Evolutionary conservation across 2,888 invertebrate genomes (phyloP).

Genomic region (Schrankia costaestrigalis): DNA sequence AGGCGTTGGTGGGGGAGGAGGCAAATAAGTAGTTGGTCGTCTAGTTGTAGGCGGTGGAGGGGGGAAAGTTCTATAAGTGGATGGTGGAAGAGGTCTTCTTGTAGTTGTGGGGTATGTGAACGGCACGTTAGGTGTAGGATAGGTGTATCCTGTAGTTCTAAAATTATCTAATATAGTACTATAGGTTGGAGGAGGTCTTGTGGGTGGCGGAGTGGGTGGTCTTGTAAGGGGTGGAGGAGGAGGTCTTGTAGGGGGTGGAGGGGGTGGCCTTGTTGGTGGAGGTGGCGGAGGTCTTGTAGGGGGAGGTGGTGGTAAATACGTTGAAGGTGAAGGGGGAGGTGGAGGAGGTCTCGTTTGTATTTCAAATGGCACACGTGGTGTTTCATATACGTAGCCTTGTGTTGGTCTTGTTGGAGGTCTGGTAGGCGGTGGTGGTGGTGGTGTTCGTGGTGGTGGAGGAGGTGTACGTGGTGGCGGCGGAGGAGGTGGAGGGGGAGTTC

Average conservation of each 20-base stretch:
- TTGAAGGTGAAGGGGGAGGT: slow-evolving; percentile 21
- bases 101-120: slow-evolving; percentile 29
- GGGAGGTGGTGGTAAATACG: slow-evolving; percentile 16
- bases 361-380: slow-evolving; percentile 13
- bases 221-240: slow-evolving; percentile 25
- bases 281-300: slow-evolving; percentile 7
- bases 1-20: slow-evolving; percentile 19
- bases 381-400: slow-evolving; percentile 16
- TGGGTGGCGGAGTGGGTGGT: slow-evolving; percentile 17
- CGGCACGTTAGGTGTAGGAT: slow-evolving; percentile 23
- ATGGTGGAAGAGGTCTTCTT: slow-evolving; percentile 14
- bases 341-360: slow-evolving; percentile 15
- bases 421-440: slow-evolving; percentile 25
- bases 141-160: slow-evolving; percentile 34
- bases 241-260: slow-evolving; percentile 28
- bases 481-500: slow-evolving; percentile 8
- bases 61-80: slow-evolving; percentile 16
- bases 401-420: slow-evolving; percentile 9
- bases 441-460: slow-evolving; percentile 15
- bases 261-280: slow-evolving; percentile 22
- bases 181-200: slow-evolving; percentile 23
- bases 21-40: slow-evolving; percentile 19
- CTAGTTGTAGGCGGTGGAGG: slow-evolving; percentile 18
- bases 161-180: slow-evolving; percentile 22
- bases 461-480: slow-evolving; percentile 27